Conservation (phyloP, 2,113 vertebrate species). For the Chlorodrepanis virens region DNA sequence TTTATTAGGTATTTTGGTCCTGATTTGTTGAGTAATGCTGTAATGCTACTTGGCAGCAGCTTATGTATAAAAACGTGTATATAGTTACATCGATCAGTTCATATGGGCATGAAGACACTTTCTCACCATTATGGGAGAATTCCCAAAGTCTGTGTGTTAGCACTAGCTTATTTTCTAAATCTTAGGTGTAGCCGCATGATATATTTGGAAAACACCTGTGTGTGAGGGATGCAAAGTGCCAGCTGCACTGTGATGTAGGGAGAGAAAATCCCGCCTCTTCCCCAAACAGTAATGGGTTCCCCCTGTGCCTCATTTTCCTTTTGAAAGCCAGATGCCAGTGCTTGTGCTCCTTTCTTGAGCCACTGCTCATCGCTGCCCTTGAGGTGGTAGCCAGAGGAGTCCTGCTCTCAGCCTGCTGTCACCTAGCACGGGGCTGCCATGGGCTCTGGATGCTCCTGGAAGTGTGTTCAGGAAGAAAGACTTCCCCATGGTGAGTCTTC, state of each 20-base stretch:
- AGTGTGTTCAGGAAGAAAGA: fast-evolving
- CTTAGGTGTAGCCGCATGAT: background rate
- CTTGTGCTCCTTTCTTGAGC: fast-evolving
- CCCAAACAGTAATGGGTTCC: background rate
- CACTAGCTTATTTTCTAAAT: background rate
- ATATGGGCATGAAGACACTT: background rate
- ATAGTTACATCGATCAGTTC: fast-evolving
- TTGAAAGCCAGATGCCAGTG: background rate
- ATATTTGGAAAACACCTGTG: background rate
- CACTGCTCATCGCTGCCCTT: fast-evolving
- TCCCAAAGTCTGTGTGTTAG: background rate
- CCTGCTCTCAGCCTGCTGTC: fast-evolving
- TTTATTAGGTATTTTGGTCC: background rate
- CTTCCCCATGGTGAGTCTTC: background rate
- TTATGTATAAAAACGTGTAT: fast-evolving
- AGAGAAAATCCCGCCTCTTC: background rate
- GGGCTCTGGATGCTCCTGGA: background rate
- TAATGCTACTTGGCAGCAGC: background rate
- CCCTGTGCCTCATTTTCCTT: background rate
- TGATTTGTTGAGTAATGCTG: background rate
- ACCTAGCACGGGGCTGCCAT: background rate
- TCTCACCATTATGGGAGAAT: background rate
- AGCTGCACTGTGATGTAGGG: background rate
- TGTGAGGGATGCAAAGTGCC: background rate
- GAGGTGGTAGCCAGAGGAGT: fast-evolving